Percentiles rank a stretch among this genome's conserved stretches.
Conservation (phyloP, 2,888 invertebrate species). For the Linnaemya vulpina region DNA sequence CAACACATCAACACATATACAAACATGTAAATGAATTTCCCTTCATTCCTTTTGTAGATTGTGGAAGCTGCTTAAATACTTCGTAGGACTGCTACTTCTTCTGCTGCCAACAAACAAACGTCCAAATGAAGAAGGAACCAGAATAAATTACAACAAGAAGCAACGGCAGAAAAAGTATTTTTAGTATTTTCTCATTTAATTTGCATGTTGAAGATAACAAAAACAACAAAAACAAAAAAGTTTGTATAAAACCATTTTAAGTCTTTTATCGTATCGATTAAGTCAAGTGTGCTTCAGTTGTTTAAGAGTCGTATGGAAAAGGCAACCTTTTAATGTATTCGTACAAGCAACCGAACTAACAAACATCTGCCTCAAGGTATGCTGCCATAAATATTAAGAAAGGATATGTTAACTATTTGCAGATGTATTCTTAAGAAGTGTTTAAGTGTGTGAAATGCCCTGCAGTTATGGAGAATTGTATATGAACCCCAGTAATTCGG, state of each 20-base stretch:
- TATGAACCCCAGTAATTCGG: background rate
- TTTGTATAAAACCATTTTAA: background rate
- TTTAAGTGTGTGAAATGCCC: background rate
- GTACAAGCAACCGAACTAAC: background rate
- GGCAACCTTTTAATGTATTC: background rate
- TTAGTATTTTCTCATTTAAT: background rate
- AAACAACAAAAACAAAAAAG: background rate
- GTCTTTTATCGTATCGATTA: conserved; percentile 16
- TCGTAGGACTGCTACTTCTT: background rate
- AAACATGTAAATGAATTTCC: background rate
- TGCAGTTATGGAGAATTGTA: background rate
- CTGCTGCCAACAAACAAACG: background rate
- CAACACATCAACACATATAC: too few relatives aligned
- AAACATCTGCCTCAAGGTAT: conserved; percentile 2
- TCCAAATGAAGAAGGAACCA: background rate
- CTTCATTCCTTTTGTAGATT: background rate
- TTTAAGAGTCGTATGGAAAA: background rate
- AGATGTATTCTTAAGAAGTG: background rate
- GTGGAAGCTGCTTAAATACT: background rate
- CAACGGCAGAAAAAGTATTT: conserved; percentile 18
- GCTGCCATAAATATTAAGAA: background rate
- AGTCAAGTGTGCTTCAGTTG: background rate
- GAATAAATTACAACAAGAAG: background rate
- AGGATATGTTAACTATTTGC: background rate
- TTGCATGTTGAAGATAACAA: background rate